Percentiles rank a stretch among this genome's conserved stretches.
Evolutionary conservation across 2,797 vertebrate genomes (phyloP).

Genomic region (Benthosema pterotum): DNA sequence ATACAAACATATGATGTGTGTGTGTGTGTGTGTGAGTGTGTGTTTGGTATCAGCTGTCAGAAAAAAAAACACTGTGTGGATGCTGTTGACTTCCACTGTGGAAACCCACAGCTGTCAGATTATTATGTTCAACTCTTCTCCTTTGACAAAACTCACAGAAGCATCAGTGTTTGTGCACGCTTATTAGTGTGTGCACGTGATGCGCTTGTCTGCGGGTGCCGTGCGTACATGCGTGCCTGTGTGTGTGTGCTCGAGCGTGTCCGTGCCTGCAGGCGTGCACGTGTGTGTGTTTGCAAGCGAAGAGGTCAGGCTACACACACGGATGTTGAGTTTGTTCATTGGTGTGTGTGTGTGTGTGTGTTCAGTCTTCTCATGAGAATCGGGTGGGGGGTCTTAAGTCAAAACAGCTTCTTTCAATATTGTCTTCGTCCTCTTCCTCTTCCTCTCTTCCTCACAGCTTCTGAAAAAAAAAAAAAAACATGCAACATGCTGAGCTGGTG

Average conservation of each 20-base stretch:
- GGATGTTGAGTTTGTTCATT: too few relatives aligned
- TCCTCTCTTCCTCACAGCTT: not conserved
- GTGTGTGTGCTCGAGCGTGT: not conserved
- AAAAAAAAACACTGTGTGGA: too few relatives aligned
- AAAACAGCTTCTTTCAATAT: not conserved
- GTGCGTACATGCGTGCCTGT: too few relatives aligned
- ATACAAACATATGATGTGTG: too few relatives aligned
- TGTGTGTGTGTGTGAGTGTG: too few relatives aligned
- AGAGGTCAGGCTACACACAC: not conserved
- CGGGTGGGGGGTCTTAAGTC: not conserved
- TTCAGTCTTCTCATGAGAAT: too few relatives aligned
- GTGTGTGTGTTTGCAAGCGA: not conserved
- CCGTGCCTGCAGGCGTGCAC: not conserved
- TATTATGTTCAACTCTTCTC: not conserved
- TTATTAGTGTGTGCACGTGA: too few relatives aligned
- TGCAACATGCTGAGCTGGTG: too few relatives aligned
- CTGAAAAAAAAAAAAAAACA: not conserved
- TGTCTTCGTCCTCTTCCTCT: not conserved
- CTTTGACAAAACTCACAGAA: too few relatives aligned
- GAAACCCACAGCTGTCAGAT: not conserved
- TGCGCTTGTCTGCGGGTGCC: too few relatives aligned
- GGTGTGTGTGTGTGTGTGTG: too few relatives aligned
- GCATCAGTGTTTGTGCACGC: not conserved
- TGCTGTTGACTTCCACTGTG: too few relatives aligned
- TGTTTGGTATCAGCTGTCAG: constrained; percentile 10